Evolutionary conservation across 1,140 invertebrate genomes (phyloP), one percentile per base, ranked within the genome.

Genomic region (Chelonus insularis): DNA sequence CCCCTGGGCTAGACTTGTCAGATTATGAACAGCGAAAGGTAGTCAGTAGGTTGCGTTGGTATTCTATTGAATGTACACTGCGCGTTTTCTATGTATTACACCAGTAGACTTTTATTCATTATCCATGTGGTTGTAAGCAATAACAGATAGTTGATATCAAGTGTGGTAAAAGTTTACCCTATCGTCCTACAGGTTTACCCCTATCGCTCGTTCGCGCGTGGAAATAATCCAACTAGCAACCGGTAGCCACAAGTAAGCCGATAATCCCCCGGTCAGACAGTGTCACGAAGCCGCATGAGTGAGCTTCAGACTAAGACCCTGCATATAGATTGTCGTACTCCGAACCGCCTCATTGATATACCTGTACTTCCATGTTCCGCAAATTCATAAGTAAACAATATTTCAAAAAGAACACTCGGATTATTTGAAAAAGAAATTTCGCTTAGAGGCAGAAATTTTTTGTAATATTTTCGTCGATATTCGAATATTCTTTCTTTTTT

Each of bases 201-300:
- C 43, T 62, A 67, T 64, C 64, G 20, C 14, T 55, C 21, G 50
- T 32, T 50, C 56, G 54, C 61, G 62, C 50, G 51, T 62, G 61
- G 71, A 72, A 75, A 76, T 73, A 74, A 72, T 72, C 69, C 68
- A 57, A 65, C 66, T 62, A 34, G 60, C 64, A 51, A 64, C 60
- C 62, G 55, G 66, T 69, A 67, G 66, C 57, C 62, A 58, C 25
- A 32, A 63, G 16, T 80, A 80, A 79, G 73, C 74, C 68, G 74
- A 80, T 81, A 79, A 81, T 81, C 79, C 76, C 60, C 65, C 72
- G 74, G 78, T 78, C 77, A 78, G 79, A 78, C 79, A 72, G 72
- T 75, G 71, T 77, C 68, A 69, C 63, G 79, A 81, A 81, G 76
- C 77, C 78, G 57, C 72, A 75, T 67, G 69, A 78, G 70, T 76